Evolutionary conservation across 2,113 vertebrate species (phyloP), one percentile per base, ranked within the genome.

Genomic region (Thalassarche chlororhynchos): DNA sequence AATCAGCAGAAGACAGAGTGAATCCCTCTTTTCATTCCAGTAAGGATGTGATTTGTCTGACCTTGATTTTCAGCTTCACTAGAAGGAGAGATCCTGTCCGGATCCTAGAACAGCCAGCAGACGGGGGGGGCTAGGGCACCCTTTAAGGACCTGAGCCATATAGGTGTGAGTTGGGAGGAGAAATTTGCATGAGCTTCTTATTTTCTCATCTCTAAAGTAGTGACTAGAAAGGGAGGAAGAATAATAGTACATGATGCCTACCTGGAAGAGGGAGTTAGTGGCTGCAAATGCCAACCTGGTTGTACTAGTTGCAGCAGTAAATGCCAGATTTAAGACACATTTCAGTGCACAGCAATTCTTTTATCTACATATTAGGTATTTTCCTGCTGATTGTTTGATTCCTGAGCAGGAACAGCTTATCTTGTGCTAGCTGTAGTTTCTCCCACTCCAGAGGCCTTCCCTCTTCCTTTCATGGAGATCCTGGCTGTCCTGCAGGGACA

Each of bases 91-190:
- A 44, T 7, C 36, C n/a, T 44, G 8, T 29, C 28, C 2, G 1
- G 12, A 34, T 69, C 16, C 80, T 42, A 60, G 38, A 36, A 7
- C 19, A 64, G 28, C 42, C 31, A 40, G 16, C 24, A 84, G 70
- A 46, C 0, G 0, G 2, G 5, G 2, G 5, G 25, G 9, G 3
- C 6, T 9, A 49, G 47, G 21, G 31, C 52, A 40, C 23, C 15
- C 12, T 58, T 84, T 54, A 58, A 71, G 77, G 61, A 68, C 28
- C 38, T 54, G 28, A 89, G 26, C 6, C n/a, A 26, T 23, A 38
- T 2, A 46, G 32, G 15, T 62, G 25, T 1, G 7, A 61, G 20
- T 0, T 58, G 40, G 14, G 44, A 79, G 42, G 4, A 60, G 52
- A 86, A 71, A 79, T n/a, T 6, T 54, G 21, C 44, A 62, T 31